Conservation (phyloP, 2,797 vertebrate species). For the Arrhamphus sclerolepis region DNA sequence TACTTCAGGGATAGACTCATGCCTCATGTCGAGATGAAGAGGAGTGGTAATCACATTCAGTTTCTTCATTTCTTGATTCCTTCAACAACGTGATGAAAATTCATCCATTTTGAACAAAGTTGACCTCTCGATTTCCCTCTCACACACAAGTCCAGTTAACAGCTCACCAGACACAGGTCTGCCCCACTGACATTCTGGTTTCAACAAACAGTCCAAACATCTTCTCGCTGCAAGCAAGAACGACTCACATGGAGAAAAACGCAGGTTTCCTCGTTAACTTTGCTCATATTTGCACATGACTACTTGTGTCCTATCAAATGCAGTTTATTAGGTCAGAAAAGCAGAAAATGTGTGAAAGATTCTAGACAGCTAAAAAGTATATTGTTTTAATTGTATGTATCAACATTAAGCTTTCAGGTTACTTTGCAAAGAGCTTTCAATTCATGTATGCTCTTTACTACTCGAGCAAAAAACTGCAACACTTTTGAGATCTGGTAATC, state of each 20-base stretch:
- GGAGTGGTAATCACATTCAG: slow-evolving; percentile 41
- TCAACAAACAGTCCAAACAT: not conserved
- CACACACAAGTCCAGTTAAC: slow-evolving; percentile 15
- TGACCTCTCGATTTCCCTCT: slow-evolving; percentile 40
- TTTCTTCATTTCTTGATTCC: not conserved
- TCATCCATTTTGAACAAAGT: slow-evolving; percentile 3
- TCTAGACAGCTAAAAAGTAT: no score
- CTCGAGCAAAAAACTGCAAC: no score
- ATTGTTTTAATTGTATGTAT: no score
- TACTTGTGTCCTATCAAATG: no score
- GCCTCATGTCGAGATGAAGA: slow-evolving; percentile 72
- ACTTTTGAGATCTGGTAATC: no score
- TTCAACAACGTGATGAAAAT: not conserved
- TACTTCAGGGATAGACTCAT: slow-evolving; percentile 89
- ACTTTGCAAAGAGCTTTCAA: no score
- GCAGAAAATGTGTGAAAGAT: no score
- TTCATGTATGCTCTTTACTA: no score
- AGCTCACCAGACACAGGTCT: slow-evolving; percentile 54
- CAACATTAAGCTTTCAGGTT: no score
- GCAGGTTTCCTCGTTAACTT: no score
- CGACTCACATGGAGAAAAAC: not conserved
- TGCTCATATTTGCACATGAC: no score
- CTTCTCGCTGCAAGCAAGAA: not conserved
- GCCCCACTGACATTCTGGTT: slow-evolving; percentile 6
- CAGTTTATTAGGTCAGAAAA: no score